These are phyloP conservation scores for Euphysa ruthae DNA, from an alignment of 30 jellyfish, hydroid and myxozoan genomes.

Conservation along the genomic window DNA sequence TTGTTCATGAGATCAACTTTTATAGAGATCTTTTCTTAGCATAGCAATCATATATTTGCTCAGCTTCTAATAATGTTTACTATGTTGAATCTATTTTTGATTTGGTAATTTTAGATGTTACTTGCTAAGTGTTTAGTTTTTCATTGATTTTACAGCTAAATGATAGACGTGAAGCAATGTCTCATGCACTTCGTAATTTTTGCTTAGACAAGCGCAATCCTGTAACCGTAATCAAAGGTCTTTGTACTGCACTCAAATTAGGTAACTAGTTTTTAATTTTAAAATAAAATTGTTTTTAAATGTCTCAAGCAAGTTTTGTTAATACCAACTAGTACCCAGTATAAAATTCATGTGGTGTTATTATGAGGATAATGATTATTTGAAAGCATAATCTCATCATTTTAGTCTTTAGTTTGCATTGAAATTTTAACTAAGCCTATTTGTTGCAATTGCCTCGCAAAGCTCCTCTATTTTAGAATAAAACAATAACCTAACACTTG, in stretches of 20 bases:
- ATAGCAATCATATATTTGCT: too few relatives aligned
- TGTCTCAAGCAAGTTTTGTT: too few relatives aligned
- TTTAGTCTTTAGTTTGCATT: background rate
- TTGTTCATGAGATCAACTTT: too few relatives aligned
- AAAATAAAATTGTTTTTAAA: background rate
- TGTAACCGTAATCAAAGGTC: conserved; percentile 85
- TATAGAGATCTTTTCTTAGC: too few relatives aligned
- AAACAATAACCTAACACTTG: too few relatives aligned
- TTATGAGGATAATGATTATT: background rate
- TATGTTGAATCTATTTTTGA: background rate
- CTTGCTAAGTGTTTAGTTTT: background rate
- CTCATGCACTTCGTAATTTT: conserved; percentile 76
- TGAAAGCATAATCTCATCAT: background rate
- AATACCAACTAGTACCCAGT: too few relatives aligned
- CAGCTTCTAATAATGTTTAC: too few relatives aligned
- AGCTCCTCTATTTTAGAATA: too few relatives aligned
- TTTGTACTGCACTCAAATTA: conserved; percentile 67
- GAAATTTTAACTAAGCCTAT: too few relatives aligned
- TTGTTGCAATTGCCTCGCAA: too few relatives aligned
- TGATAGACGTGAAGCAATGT: conserved; percentile 87
- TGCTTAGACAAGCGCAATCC: conserved; percentile 87
- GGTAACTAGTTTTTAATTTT: conserved; percentile 38
- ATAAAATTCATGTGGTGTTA: background rate
- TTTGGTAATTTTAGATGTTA: background rate
- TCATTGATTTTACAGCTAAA: conserved; percentile 42